A percentile compares a stretch with the other conserved stretches of the same genome.
Evolutionary conservation across 2,797 vertebrate genomes (phyloP).

Genomic region (Valencia hispanica): DNA sequence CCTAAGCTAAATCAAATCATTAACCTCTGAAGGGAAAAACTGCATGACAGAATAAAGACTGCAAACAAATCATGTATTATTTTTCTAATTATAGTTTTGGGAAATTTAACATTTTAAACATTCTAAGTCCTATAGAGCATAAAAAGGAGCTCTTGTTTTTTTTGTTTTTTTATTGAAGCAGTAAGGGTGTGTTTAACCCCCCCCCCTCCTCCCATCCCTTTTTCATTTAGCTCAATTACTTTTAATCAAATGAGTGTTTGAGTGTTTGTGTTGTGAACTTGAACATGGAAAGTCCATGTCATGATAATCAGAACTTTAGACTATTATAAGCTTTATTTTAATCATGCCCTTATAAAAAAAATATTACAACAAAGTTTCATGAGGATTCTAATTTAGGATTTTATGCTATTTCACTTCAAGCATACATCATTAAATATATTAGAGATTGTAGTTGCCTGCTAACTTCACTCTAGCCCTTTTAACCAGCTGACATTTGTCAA

Average conservation of each 20-base stretch:
- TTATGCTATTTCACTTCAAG: background rate
- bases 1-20: background rate
- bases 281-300: background rate
- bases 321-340: background rate
- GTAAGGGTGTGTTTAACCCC: background rate
- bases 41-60: background rate
- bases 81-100: background rate
- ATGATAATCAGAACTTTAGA: background rate
- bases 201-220: background rate
- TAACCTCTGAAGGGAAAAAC: background rate
- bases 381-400: background rate
- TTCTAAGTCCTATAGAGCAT: background rate
- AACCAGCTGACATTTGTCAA: slow-evolving; percentile 1
- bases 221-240: background rate
- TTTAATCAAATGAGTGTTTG: background rate
- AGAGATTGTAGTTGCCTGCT: background rate
- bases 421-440: background rate
- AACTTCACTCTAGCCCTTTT: background rate
- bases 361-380: background rate
- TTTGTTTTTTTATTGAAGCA: background rate
- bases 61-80: background rate
- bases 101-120: background rate
- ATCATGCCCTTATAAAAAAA: background rate
- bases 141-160: background rate
- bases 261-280: background rate